Conservation (phyloP, 2,888 invertebrate species). For the Andrena camellia region DNA sequence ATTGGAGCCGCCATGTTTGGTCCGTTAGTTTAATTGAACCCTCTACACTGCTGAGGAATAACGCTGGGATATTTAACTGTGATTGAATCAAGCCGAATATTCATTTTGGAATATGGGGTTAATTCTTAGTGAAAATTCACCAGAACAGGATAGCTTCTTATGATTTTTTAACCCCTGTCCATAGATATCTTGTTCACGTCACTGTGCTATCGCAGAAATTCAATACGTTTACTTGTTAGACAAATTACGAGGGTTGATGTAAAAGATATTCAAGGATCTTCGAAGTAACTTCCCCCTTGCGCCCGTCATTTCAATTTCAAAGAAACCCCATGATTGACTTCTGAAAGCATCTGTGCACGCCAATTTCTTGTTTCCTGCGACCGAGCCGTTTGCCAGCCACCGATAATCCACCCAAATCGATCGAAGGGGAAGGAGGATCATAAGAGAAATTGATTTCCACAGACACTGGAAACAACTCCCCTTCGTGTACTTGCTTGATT, state of each 20-base stretch:
- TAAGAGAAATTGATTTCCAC: slow-evolving; percentile 7
- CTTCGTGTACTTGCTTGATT: not conserved
- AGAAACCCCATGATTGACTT: not conserved
- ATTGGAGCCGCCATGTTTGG: slow-evolving; percentile 21
- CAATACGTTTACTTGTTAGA: no score
- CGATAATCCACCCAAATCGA: slow-evolving; percentile 13
- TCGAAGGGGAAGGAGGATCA: not conserved
- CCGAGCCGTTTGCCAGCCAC: not conserved
- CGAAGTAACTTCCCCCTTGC: not conserved
- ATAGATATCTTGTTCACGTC: no score
- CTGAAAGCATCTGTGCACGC: not conserved
- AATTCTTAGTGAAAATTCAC: not conserved
- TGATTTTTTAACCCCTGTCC: no score
- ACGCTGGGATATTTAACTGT: not conserved
- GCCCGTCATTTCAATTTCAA: not conserved
- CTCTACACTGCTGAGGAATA: not conserved
- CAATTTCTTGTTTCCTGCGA: not conserved
- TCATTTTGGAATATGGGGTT: not conserved
- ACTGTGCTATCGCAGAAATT: no score
- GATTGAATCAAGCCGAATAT: not conserved
- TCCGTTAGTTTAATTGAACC: slow-evolving; percentile 27
- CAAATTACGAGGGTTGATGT: no score
- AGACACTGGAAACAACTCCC: not conserved
- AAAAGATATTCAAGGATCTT: not conserved
- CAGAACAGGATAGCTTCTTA: no score